Evolutionary conservation across 2,888 invertebrate genomes (phyloP).

Genomic region (Polyommatus iphigenia): DNA sequence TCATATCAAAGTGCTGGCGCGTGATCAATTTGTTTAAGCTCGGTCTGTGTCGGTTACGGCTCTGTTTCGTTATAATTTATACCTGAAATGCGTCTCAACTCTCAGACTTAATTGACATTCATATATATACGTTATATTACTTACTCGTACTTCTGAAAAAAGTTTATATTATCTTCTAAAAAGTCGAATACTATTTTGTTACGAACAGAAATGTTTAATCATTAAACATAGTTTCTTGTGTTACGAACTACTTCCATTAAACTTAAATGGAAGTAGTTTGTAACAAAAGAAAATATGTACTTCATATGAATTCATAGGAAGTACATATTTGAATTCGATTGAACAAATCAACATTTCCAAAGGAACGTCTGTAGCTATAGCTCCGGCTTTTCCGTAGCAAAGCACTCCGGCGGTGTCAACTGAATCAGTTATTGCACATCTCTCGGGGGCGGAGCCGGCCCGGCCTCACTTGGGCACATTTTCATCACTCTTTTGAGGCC

Average conservation of each 20-base stretch:
- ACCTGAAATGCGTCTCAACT: neutral
- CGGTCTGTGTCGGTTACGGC: neutral
- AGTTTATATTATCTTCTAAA: no score
- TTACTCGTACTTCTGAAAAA: neutral
- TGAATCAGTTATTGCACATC: slow-evolving; percentile 28
- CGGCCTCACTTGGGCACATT: slow-evolving; percentile 22
- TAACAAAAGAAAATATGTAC: neutral
- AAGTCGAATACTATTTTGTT: no score
- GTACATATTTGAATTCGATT: neutral
- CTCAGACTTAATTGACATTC: neutral
- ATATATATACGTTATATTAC: neutral
- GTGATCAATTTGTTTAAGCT: neutral
- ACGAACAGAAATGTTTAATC: no score
- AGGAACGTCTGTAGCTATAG: neutral
- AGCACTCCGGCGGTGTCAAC: slow-evolving; percentile 10
- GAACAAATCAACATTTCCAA: neutral
- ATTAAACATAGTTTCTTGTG: no score
- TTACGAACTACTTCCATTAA: no score
- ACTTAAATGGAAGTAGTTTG: no score
- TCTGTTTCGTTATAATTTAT: neutral
- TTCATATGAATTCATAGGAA: no score
- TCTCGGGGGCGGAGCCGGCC: neutral
- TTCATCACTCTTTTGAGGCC: slow-evolving; percentile 19
- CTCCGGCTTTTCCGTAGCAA: neutral
- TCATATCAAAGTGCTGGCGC: neutral